Evolutionary conservation across 1,140 invertebrate species (phyloP).

Genomic region (Mesaphorura yosii): DNA sequence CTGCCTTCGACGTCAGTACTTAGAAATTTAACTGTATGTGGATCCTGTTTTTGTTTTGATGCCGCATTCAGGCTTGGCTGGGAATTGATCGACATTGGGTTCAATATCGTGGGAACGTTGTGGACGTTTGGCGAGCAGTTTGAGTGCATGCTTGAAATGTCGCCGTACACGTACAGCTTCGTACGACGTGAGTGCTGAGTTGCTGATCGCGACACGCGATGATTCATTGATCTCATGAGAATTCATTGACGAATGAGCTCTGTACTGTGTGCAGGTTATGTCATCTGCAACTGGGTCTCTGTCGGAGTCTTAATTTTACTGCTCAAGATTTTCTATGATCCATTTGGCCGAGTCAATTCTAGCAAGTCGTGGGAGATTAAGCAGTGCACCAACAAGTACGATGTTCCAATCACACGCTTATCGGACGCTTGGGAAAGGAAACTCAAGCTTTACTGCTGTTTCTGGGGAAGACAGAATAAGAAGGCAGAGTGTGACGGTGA

Average conservation of each 20-base stretch:
- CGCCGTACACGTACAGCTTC: conserved; percentile 18
- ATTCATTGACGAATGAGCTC: neutral
- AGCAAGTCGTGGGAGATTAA: neutral
- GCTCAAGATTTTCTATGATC: conserved; percentile 57
- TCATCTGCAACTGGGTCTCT: conserved; percentile 64
- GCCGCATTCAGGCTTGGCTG: conserved; percentile 48
- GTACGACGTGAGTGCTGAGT: conserved; percentile 18
- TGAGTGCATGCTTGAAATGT: conserved; percentile 1
- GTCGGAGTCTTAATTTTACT: conserved; percentile 59
- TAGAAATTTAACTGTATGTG: neutral
- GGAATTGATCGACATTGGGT: conserved; percentile 57
- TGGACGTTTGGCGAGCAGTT: conserved; percentile 51
- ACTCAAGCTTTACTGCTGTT: conserved; percentile 50
- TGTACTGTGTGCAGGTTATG: conserved; percentile 47
- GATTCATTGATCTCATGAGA: neutral
- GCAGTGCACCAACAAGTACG: neutral
- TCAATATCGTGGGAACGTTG: conserved; percentile 66
- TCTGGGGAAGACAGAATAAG: conserved; percentile 58
- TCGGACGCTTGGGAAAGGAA: conserved; percentile 11
- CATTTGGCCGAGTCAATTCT: conserved; percentile 51
- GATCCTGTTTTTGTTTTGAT: neutral
- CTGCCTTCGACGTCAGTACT: neutral
- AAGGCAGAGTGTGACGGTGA: conserved; percentile 48
- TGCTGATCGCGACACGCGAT: neutral
- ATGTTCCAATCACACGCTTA: neutral